These are phyloP conservation scores for Artemia sinica DNA, from an alignment of 2,888 invertebrate genomes.

Conservation along the genomic window DNA sequence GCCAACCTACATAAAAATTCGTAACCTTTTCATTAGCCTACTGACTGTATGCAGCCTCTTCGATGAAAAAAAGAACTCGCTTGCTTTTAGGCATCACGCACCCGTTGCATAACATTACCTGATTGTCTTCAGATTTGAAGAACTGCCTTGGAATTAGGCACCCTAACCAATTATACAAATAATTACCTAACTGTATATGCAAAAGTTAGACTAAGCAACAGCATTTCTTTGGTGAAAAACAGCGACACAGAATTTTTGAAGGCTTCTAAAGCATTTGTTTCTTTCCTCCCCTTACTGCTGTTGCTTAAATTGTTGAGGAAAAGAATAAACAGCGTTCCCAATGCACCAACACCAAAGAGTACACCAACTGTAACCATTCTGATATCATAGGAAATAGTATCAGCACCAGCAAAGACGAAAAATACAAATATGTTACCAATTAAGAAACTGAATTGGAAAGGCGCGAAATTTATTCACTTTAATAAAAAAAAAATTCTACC, in stretches of 20 bases:
- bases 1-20: too few relatives aligned
- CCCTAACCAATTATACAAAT: too few relatives aligned
- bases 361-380: constrained; percentile 64
- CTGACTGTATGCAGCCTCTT: too few relatives aligned
- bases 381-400: constrained; percentile 49
- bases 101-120: too few relatives aligned
- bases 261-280: constrained; percentile 46
- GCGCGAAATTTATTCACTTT: neutral
- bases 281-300: constrained; percentile 24
- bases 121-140: too few relatives aligned
- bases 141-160: too few relatives aligned
- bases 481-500: too few relatives aligned
- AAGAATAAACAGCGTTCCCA: constrained; percentile 43
- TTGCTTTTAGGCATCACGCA: too few relatives aligned
- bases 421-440: constrained; percentile 89
- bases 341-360: constrained; percentile 41
- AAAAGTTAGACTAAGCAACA: constrained; percentile 64
- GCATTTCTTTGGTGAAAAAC: constrained; percentile 64
- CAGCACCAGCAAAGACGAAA: constrained; percentile 66
- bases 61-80: too few relatives aligned
- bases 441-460: constrained; percentile 53
- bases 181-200: constrained; percentile 62
- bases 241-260: constrained; percentile 55
- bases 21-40: too few relatives aligned
- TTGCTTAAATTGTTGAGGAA: constrained; percentile 4